Base-by-base conservation (phyloP, 2,113 vertebrate genomes). In the Pelecanoides urinatrix region DNA sequence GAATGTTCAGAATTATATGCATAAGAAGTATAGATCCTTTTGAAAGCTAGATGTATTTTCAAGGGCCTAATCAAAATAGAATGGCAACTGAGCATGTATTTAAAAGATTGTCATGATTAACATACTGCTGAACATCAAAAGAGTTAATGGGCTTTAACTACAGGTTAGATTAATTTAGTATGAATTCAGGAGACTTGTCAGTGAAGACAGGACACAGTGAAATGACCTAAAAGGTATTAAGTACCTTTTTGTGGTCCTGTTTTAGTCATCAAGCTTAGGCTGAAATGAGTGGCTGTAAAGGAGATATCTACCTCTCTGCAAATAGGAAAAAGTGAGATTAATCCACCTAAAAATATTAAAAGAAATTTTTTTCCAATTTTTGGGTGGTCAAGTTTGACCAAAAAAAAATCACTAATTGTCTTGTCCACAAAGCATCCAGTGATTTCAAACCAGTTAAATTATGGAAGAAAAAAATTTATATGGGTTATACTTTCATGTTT, bases 61-160 rank as follows among this genome's bases (percentile, higher is more conserved):
- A 92, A 73, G 61, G 53, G 58, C 59, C 84, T 79, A 93, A 96
- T 88, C 88, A 94, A 96, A 94, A 81, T 1, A 70, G 75, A 94
- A 80, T 95, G 74, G 49, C 72, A 92, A 92, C 63, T 85, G 83
- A 96, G 70, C 62, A 79, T 75, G 49, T 65, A 89, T 90, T 92
- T 97, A 76, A 88, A 95, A 95, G 73, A 97, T 92, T 95, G 75
- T 86, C 18, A 44, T 78, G 59, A 96, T 94, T 96, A 92, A 96
- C 71, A 67, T 84, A 70, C 86, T 92, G 65, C 58, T 87, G 90
- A 95, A 87, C 80, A 87, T 97, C 90, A 95, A 50, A 92, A 95
- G 81, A 88, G 72, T 94, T 68, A 23, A 77, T 78, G 44, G 88
- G 67, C 50, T 97, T 92, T 95, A 97, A 86, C n/a, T 84, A 81